Base-by-base conservation (phyloP, 2,113 vertebrate species). In the Bombycilla garrulus region DNA sequence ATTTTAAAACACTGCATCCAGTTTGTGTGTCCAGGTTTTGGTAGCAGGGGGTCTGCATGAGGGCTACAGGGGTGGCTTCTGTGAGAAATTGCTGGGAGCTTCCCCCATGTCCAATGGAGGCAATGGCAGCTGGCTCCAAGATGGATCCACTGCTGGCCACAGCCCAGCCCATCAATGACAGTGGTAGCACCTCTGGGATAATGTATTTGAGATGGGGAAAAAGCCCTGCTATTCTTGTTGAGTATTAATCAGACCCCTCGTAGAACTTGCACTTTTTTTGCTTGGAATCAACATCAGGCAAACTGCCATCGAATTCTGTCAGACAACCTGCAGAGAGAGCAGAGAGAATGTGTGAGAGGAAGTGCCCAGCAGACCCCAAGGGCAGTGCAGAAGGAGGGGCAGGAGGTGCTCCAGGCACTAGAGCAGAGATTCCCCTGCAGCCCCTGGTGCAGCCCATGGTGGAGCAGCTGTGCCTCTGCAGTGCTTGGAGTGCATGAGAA, bases 381-480 rank as follows among this genome's bases (percentile, higher is more conserved):
- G 14, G 13, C 40, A 25, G 47, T 19, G 29, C 29, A 69, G 53
- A 74, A 61, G 25, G 47, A 54, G 29, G 9, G 24, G 11, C 6
- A 9, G 78, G n/a, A 69, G 14, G 17, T 13, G 11, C 29, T 67
- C 5, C 54, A 54, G 61, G 11, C 5, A 4, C 28, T 6, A 6
- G 38, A 45, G 19, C 33, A 2, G 26, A 45, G 53, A n/a, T 67
- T 53, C 29, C 13, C n/a, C 10, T 12, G 38, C 20, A 76, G 23
- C 21, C 5, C 2, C 0, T 67, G 54, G 21, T 53, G 53, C 45
- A 53, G 13, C 0, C 24, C 6, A 1, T 15, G 54, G n/a, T 15
- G 40, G 18, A 17, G n/a, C 11, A 61, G 29, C 54, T 82, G 53
- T 60, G 61, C 8, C 54, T n/a, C 6, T 67, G 61, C n/a, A 67